These are phyloP conservation scores for Notoglanidium macrostoma DNA, from an alignment of 2,797 vertebrate species.

Conservation along the genomic window DNA sequence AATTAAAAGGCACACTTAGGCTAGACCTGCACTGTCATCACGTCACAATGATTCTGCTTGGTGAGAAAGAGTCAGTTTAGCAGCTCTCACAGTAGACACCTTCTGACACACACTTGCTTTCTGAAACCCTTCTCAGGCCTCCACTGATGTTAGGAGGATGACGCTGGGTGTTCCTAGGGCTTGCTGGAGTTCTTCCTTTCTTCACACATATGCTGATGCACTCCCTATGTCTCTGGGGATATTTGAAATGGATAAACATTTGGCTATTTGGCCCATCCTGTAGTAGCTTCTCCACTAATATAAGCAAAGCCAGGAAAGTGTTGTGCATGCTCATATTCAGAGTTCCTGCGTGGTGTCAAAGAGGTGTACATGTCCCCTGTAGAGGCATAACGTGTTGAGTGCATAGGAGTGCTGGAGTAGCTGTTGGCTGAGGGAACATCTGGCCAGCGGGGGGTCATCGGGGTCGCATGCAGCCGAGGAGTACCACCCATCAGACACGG, in stretches of 20 bases:
- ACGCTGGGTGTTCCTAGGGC: conserved; percentile 1
- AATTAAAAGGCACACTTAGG: conserved; percentile 80
- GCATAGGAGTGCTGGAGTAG: conserved; percentile 91
- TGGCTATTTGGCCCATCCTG: conserved; percentile 93
- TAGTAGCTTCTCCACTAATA: conserved; percentile 96
- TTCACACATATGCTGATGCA: not conserved
- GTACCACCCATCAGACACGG: conserved; percentile 93
- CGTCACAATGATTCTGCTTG: conserved; percentile 66
- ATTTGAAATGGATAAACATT: not conserved
- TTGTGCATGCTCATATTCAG: conserved; percentile 97
- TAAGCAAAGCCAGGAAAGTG: conserved; percentile 99
- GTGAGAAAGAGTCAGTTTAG: conserved; percentile 54
- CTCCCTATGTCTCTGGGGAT: conserved; percentile 5
- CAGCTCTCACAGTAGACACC: conserved; percentile 36
- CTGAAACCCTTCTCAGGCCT: conserved; percentile 23
- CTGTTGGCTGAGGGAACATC: conserved; percentile 90
- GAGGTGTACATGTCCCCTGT: conserved; percentile 93
- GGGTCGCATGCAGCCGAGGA: conserved; percentile 88
- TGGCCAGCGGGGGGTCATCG: conserved; percentile 92
- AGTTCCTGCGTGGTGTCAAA: conserved; percentile 89
- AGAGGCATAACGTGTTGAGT: conserved; percentile 88
- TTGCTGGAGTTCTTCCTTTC: conserved; percentile 15
- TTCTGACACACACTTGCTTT: conserved; percentile 4
- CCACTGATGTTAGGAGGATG: conserved; percentile 19
- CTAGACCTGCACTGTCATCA: conserved; percentile 70